Evolutionary conservation across 2,113 vertebrate genomes (phyloP), one percentile per base, ranked within the genome.

Genomic region (Ptilonorhynchus violaceus): DNA sequence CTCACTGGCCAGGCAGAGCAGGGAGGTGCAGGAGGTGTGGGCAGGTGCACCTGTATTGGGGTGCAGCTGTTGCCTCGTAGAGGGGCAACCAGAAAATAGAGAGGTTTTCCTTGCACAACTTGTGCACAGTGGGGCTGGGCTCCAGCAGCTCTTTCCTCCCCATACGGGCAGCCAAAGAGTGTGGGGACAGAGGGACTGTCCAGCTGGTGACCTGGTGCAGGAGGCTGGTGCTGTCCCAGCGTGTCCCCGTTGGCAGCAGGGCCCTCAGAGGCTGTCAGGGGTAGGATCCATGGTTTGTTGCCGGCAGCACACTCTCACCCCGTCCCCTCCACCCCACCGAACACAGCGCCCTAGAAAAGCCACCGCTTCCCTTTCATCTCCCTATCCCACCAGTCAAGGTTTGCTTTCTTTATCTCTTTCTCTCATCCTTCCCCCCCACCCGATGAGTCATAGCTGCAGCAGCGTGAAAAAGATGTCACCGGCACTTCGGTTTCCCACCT

Each of bases 381-480:
- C 70, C 75, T 24, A 39, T 37, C 66, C 82, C 93, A 83, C 95
- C 72, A 83, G 93, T 19, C 79, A 35, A 80, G 93, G 56, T 88
- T 86, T 83, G 84, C 90, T 88, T 90, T 77, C 94, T 93, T 92
- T 68, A 66, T 95, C 75, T 68, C 83, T 64, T 83, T 89, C 60
- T 53, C 86, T 90, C 93, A 58, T 95, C 89, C 89, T 78, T 35
- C 35, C 52, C 69, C 79, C 63, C 41, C 27, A 24, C 56, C 24
- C 5, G 22, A 70, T 96, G 96, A 96, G 77, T 97, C 97, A 97
- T 9, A 91, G 92, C 93, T 95, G 97, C 96, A 90, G 93, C 92
- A 93, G 74, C 39, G 7, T 93, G 94, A 55, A 76, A 80, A 87
- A 80, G 81, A 90, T 91, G 92, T 80, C 92, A 92, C 73, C 6